These are phyloP conservation scores for Campoletis sonorensis DNA, from an alignment of 1,140 invertebrate species.

Conservation along the genomic window DNA sequence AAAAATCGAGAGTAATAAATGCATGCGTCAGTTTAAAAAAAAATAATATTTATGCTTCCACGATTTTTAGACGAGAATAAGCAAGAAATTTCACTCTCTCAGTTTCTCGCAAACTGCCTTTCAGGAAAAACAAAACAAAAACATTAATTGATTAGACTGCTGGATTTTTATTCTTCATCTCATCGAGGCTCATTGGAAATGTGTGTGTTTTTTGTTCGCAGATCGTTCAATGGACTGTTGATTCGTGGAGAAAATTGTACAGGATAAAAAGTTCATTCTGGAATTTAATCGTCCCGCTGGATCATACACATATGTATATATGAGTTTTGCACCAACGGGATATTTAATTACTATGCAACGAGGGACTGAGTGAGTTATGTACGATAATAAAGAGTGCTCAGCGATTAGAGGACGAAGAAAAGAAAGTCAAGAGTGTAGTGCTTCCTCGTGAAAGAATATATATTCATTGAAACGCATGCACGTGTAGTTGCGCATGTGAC, in stretches of 20 bases:
- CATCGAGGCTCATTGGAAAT: neutral
- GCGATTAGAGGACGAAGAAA: conserved; percentile 4
- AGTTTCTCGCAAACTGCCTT: too few species aligned
- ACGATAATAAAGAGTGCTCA: neutral
- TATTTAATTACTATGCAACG: conserved; percentile 9
- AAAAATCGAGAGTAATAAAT: too few species aligned
- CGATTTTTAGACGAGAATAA: too few species aligned
- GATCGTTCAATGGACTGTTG: neutral
- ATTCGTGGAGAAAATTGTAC: neutral
- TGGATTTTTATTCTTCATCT: neutral
- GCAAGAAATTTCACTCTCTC: too few species aligned
- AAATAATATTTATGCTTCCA: too few species aligned
- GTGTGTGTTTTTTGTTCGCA: neutral
- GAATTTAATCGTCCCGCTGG: neutral
- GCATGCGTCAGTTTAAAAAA: too few species aligned
- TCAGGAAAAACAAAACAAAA: too few species aligned
- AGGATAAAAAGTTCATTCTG: neutral
- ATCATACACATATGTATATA: neutral
- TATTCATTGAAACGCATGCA: neutral
- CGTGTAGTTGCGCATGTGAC: too few species aligned
- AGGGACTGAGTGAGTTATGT: conserved; percentile 17
- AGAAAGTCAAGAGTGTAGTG: neutral
- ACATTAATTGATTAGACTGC: too few species aligned
- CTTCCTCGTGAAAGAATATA: neutral
- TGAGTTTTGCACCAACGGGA: conserved; percentile 6